These are phyloP conservation scores for Dione vanillae DNA, from an alignment of 2,888 invertebrate genomes.

Conservation along the genomic window DNA sequence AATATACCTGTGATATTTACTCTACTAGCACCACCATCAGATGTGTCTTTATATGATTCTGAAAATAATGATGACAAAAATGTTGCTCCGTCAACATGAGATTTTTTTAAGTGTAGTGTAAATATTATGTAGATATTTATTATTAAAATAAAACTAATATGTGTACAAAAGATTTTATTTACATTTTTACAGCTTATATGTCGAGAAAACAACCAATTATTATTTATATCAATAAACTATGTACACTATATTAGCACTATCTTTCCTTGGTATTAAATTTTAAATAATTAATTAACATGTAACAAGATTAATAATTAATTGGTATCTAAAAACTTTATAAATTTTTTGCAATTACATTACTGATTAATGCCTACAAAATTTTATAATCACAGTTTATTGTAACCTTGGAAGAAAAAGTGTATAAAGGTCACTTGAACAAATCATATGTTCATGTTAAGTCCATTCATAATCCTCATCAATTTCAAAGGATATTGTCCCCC, in stretches of 20 bases:
- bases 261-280: neutral
- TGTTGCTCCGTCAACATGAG: conserved; percentile 38
- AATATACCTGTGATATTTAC: conserved; percentile 94
- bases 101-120: conserved; percentile 8
- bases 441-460: conserved; percentile 60
- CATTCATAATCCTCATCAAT: conserved; percentile 80
- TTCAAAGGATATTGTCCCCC: conserved; percentile 78
- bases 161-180: conserved; percentile 35
- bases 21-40: conserved; percentile 86
- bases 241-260: conserved; percentile 14
- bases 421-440: conserved; percentile 17
- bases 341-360: neutral
- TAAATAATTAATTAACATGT: conserved; percentile 1
- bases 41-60: conserved; percentile 68
- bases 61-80: conserved; percentile 56
- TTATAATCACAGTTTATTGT: conserved; percentile 10
- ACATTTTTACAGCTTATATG: conserved; percentile 40
- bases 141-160: conserved; percentile 27
- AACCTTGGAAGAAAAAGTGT: conserved; percentile 15
- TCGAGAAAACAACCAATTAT: conserved; percentile 14
- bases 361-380: neutral
- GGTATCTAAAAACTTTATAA: neutral
- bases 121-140: conserved; percentile 31
- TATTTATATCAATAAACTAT: conserved; percentile 19
- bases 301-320: neutral